A percentile compares a stretch with the other conserved stretches of the same genome.
phyloP scores from a whole-genome alignment of 2,888 invertebrate genomes.

The Saturnia pavonia region DNA sequence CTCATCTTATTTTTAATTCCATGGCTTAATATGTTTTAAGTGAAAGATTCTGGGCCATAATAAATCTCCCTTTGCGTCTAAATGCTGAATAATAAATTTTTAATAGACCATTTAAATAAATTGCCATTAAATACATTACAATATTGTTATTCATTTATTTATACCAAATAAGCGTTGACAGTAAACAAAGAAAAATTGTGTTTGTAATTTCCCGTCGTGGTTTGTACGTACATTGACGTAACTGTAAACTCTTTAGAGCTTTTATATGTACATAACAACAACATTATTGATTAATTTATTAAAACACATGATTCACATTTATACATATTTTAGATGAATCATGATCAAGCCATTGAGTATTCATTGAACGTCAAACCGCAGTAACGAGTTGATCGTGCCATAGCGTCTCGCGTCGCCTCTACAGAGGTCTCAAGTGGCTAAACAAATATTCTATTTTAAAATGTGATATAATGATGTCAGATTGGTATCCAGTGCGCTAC shows the following conservation, averaged over 20 bases:
- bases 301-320: constrained; percentile 69
- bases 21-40: background rate
- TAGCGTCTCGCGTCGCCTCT: constrained; percentile 49
- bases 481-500: constrained; percentile 69
- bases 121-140: background rate
- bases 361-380: constrained; percentile 67
- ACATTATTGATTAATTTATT: constrained; percentile 52
- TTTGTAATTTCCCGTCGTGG: constrained; percentile 4
- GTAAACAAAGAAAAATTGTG: constrained; percentile 9
- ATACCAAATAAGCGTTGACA: background rate
- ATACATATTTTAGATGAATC: constrained; percentile 67
- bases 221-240: constrained; percentile 2
- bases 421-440: constrained; percentile 57
- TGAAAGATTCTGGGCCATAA: background rate
- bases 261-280: constrained; percentile 18
- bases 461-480: constrained; percentile 79
- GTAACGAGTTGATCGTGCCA: constrained; percentile 60
- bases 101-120: background rate
- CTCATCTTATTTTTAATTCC: background rate
- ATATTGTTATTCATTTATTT: background rate
- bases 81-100: background rate
- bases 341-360: constrained; percentile 65
- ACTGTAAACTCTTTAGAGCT: constrained; percentile 11
- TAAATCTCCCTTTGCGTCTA: background rate
- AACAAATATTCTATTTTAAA: constrained; percentile 76